Percentiles rank a stretch among this genome's conserved stretches.
phyloP scores from a whole-genome alignment of 2,113 vertebrate species.

The Hymenochirus boettgeri region DNA sequence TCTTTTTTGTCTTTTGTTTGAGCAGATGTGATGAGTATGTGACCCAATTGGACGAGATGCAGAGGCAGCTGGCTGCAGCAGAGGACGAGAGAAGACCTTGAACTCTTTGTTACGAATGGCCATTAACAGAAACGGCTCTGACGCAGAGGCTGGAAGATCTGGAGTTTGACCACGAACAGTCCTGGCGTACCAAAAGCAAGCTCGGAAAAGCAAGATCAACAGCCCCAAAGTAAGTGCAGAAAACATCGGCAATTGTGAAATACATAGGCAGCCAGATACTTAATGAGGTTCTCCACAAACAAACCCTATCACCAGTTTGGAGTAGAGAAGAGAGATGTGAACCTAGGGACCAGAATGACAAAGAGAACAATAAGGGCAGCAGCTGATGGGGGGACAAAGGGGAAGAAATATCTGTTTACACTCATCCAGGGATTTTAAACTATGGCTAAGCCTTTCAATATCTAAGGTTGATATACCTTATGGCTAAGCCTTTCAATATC shows the following conservation, averaged over 20 bases:
- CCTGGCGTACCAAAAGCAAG: conserved; percentile 83
- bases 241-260: conserved; percentile 65
- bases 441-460: too few relatives aligned
- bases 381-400: conserved; percentile 18
- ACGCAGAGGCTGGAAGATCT: conserved; percentile 96
- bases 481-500: too few relatives aligned
- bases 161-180: conserved; percentile 97
- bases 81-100: conserved; percentile 97
- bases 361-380: conserved; percentile 57
- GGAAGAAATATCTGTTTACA: too few relatives aligned
- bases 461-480: too few relatives aligned
- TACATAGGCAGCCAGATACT: conserved; percentile 71
- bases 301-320: conserved; percentile 69
- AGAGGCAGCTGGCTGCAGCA: conserved; percentile 92
- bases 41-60: conserved; percentile 95
- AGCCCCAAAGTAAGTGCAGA: conserved; percentile 94
- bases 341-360: conserved; percentile 60
- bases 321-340: conserved; percentile 74
- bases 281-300: conserved; percentile 69
- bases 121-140: conserved; percentile 93
- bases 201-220: conserved; percentile 85
- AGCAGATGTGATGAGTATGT: conserved; percentile 95
- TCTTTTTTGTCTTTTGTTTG: conserved; percentile 40
- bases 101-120: conserved; percentile 96
- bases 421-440: too few relatives aligned